A percentile compares a stretch with the other conserved stretches of the same genome.
These are phyloP conservation scores for Trichogramma dendrolimi DNA, from an alignment of 2,888 invertebrate species.

Conservation along the genomic window DNA sequence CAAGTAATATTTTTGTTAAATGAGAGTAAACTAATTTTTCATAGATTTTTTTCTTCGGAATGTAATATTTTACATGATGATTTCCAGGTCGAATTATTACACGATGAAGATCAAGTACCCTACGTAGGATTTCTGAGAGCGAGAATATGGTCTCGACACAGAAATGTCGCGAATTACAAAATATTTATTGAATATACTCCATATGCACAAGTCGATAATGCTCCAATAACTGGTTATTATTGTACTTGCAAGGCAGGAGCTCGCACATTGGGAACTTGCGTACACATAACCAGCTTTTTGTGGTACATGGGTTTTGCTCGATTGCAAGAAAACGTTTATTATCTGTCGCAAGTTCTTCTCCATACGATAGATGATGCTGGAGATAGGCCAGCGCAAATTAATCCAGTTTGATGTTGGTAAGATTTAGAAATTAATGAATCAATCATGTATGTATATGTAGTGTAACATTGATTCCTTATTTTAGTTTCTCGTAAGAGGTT, in stretches of 20 bases:
- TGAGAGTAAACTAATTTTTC: neutral
- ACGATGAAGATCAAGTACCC: neutral
- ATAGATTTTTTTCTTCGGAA: no score
- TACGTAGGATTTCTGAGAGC: conserved; percentile 2
- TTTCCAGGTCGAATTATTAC: neutral
- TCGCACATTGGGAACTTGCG: conserved; percentile 7
- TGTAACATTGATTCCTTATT: no score
- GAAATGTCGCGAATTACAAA: neutral
- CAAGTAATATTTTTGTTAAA: neutral
- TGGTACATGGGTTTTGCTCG: conserved; percentile 11
- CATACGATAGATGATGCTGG: conserved; percentile 3
- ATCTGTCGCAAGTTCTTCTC: neutral
- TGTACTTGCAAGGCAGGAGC: neutral
- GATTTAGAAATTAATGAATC: no score
- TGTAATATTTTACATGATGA: neutral
- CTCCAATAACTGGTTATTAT: conserved; percentile 9
- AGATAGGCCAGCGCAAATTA: conserved; percentile 1
- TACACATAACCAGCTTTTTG: conserved; percentile 6
- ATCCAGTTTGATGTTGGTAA: neutral
- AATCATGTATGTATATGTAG: no score
- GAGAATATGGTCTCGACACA: neutral
- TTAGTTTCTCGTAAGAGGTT: no score
- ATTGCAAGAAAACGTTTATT: neutral
- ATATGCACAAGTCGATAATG: neutral
- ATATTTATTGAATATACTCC: neutral